Evolutionary conservation across 2,888 invertebrate species (phyloP), one percentile per base, ranked within the genome.

Genomic region (Cataglyphis rosenhaueri): DNA sequence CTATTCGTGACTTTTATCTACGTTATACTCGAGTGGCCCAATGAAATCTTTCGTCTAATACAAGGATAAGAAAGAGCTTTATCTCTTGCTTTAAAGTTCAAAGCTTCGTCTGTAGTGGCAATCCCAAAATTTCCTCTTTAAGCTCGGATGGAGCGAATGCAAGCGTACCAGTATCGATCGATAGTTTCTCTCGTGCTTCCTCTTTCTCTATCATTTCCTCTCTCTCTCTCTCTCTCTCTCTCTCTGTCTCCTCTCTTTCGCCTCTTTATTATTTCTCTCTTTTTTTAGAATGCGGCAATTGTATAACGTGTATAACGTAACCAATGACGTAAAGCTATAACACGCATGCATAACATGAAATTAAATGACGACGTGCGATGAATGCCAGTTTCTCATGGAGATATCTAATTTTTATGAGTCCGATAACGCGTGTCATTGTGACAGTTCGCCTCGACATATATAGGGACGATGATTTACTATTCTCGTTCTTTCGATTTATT

Each of bases 41-140:
- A 64, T 64, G 62, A 74, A 76, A 74, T 81, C 48, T 62, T 64
- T 62, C 12, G 38, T 21, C 52, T 71, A 62, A 74, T 62, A 81
- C 75, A 48, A 29, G 38, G 48, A 52, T 81, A 73, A 62, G 73
- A 29, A 21, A 21, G 41, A 75, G 74, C 29, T 76, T 76, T 76
- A 76, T 76, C 55, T 76, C 66, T 57, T 57, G 41, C 66, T 66
- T 76, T 76, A 76, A 76, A 66, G 66, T 76, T 76, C 66, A 66
- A 57, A 76, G 65, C 76, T 76, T 76, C 18, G 57, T 76, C 76
- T 59, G 71, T 48, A 66, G 48, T 52, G 57, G 59, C 82, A 81
- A 68, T 70, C 74, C 71, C 71, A 83, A 81, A 81, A 71, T 83
- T 83, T 83, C 83, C 83, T 66, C 64, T 83, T 83, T 82, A 83